phyloP scores from a whole-genome alignment of 2,797 vertebrate species.

The Microchirus variegatus region DNA sequence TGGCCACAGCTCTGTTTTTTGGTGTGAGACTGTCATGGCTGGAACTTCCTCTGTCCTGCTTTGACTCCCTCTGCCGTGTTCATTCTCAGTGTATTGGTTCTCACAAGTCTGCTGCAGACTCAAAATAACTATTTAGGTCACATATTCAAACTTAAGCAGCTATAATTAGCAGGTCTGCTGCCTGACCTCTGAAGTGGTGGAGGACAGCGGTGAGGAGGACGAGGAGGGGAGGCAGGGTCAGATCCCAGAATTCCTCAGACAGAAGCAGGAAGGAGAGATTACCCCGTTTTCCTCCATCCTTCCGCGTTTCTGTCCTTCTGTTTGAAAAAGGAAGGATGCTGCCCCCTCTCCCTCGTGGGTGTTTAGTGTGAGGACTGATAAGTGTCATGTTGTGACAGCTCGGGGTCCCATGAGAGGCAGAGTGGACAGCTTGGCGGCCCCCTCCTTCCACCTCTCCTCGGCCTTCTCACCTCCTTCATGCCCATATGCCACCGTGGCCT shows the following conservation, averaged over 20 bases:
- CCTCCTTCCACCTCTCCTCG: conserved; percentile 19
- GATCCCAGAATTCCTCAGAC: conserved; percentile 42
- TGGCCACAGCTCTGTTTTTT: conserved; percentile 14
- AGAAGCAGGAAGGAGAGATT: conserved; percentile 57
- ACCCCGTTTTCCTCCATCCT: conserved; percentile 33
- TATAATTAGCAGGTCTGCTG: conserved; percentile 72
- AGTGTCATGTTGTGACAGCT: conserved; percentile 85
- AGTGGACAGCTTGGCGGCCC: conserved; percentile 61
- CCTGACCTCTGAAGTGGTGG: conserved; percentile 41
- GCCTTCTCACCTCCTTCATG: conserved; percentile 68
- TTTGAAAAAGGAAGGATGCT: conserved; percentile 65
- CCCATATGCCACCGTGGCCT: conserved; percentile 70
- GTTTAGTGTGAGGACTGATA: conserved; percentile 78
- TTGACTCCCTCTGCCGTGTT: conserved; percentile 24
- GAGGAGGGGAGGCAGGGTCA: conserved; percentile 8
- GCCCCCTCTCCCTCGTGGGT: conserved; percentile 65
- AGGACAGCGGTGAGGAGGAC: conserved; percentile 12
- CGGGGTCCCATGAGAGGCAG: conserved; percentile 68
- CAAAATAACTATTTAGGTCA: conserved; percentile 72
- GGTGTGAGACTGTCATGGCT: conserved; percentile 4
- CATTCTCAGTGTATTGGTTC: conserved; percentile 14
- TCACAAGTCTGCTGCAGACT: conserved; percentile 38
- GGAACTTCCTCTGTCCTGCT: conserved; percentile 24
- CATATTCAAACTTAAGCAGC: conserved; percentile 60
- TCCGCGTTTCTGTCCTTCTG: conserved; percentile 36